phyloP scores from a whole-genome alignment of 2,888 invertebrate species.

The Drosophila macrospina region DNA sequence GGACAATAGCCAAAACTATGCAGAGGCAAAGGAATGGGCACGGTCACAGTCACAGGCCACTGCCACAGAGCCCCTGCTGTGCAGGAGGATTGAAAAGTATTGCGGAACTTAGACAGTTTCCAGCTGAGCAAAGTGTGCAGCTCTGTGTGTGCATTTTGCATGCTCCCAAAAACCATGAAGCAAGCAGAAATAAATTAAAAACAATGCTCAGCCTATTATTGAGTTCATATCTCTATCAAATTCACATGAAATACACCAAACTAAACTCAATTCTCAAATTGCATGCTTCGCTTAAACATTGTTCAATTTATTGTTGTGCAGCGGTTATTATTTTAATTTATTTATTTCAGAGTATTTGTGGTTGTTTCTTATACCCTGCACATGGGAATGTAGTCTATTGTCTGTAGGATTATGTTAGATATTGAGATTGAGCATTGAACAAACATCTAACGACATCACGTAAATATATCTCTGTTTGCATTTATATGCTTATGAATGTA shows the following conservation, averaged over 20 bases:
- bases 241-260: slow-evolving; percentile 2
- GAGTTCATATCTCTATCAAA: slow-evolving; percentile 12
- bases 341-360: neutral
- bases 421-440: too few species aligned
- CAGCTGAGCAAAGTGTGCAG: slow-evolving; percentile 36
- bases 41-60: slow-evolving; percentile 7
- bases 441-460: too few species aligned
- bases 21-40: neutral
- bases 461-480: too few species aligned
- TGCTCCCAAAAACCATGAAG: neutral
- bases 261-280: neutral
- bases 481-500: too few species aligned
- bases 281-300: neutral
- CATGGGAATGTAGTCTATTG: too few species aligned
- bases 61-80: slow-evolving; percentile 22
- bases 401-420: too few species aligned
- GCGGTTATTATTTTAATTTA: neutral
- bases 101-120: slow-evolving; percentile 30
- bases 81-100: slow-evolving; percentile 10
- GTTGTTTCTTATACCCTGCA: too few species aligned
- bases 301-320: neutral
- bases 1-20: slow-evolving; percentile 18
- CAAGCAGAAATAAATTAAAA: slow-evolving; percentile 4
- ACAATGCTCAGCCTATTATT: slow-evolving; percentile 1
- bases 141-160: slow-evolving; percentile 8